Conservation (phyloP, 2,888 invertebrate genomes). For the Artemia sp. region DNA sequence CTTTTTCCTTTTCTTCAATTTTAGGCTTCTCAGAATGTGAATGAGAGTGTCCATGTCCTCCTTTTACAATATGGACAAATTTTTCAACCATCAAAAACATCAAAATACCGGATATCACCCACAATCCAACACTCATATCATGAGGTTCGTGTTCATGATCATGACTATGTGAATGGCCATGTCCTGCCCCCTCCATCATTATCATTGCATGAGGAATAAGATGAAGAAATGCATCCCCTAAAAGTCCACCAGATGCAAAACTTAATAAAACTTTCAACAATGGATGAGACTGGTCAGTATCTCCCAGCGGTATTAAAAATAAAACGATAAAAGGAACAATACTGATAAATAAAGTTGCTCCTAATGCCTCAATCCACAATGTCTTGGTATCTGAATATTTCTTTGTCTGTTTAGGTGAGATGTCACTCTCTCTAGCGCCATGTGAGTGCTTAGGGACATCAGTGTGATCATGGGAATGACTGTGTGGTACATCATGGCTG, state of each 20-base stretch:
- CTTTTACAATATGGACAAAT: conserved; percentile 66
- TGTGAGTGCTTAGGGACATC: conserved; percentile 23
- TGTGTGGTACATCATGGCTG: conserved; percentile 25
- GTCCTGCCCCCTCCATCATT: conserved; percentile 33
- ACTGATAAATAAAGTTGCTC: conserved; percentile 82
- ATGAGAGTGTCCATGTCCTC: conserved; percentile 59
- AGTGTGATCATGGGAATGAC: conserved; percentile 24
- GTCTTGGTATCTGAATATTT: conserved; percentile 24
- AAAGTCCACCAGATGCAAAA: conserved; percentile 82
- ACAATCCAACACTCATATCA: conserved; percentile 79
- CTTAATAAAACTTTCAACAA: conserved; percentile 73
- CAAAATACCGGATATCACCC: conserved; percentile 83
- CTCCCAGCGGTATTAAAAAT: conserved; percentile 79
- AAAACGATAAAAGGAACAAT: conserved; percentile 83
- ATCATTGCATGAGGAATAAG: conserved; percentile 86
- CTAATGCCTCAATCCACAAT: conserved; percentile 63
- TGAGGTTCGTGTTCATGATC: conserved; percentile 41
- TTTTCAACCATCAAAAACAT: conserved; percentile 87
- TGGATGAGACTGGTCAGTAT: conserved; percentile 61
- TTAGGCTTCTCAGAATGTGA: conserved; percentile 27
- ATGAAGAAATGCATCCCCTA: conserved; percentile 97
- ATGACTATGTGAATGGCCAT: conserved; percentile 37
- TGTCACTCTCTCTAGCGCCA: background rate
- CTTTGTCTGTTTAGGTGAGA: conserved; percentile 3
- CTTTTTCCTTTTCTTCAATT: conserved; percentile 25